Base-by-base conservation (phyloP, 1,140 invertebrate genomes). In the Agrypnia vestita region DNA sequence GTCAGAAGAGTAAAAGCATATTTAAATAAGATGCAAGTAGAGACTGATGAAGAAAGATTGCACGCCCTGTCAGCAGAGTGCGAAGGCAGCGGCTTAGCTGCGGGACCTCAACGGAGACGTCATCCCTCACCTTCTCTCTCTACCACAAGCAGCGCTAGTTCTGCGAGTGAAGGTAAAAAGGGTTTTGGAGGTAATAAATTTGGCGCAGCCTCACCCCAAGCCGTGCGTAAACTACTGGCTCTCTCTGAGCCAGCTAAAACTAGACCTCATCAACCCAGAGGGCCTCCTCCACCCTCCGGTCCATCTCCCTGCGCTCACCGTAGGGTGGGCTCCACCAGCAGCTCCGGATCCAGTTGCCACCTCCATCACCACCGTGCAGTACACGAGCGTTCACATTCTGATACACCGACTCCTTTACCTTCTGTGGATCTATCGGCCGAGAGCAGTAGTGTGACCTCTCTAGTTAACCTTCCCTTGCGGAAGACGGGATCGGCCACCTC, bases 1-100 rank as follows among this genome's bases (percentile, higher is more conserved):
- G 96, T 98, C 15, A 91, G 97, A 8, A 90, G 97, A 61, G 98
- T 99, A 0, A 98, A 98, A 87, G 96, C 98, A 0, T 99, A 99
- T 89, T 89, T 99, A 44, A 94, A 95, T 56, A 96, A 97, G 84
- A 94, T 99, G 90, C 95, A 97, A 85, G 96, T 98, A 0, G 94
- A 96, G 79, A 96, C 94, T 11, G 96, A 99, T 87, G 98, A 99
- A 88, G 95, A 96, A 81, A 92, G 94, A 81, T 88, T 99, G 64
- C 96, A 97, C 83, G 93, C 93, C 61, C 90, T 99, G 83, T 99
- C 97, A 0, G 87, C 96, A 19, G 94, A 97, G 83, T 99, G 98
- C 86, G 98, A 99, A 13, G 92, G 92, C 51, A 90, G 91, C 0
- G 92, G 91, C 74, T 91, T 89, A 21, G 90, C 89, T 80, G 91